These are phyloP conservation scores for Hippocampus kuda DNA, from an alignment of 2,797 vertebrate genomes.

Conservation along the genomic window DNA sequence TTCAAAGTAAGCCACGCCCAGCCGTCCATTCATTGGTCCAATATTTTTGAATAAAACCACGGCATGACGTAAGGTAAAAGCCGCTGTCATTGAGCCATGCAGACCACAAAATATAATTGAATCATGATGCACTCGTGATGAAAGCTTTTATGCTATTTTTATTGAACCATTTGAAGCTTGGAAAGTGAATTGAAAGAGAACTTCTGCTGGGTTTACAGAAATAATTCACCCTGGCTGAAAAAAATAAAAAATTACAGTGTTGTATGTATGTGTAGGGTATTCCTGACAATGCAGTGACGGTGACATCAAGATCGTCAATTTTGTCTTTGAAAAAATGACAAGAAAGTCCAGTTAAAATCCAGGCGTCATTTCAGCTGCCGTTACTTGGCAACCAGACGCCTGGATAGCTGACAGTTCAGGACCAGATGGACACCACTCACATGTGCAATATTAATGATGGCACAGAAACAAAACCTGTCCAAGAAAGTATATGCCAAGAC, in stretches of 20 bases:
- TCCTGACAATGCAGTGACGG: neutral
- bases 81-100: neutral
- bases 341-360: neutral
- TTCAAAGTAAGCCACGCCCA: constrained; percentile 68
- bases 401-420: constrained; percentile 16
- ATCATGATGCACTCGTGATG: neutral
- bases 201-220: neutral
- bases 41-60: constrained; percentile 48
- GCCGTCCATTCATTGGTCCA: constrained; percentile 30
- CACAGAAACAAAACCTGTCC: constrained; percentile 38
- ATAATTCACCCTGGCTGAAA: neutral
- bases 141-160: neutral
- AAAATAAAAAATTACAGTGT: neutral
- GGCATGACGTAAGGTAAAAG: constrained; percentile 23
- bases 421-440: constrained; percentile 41
- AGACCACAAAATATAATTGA: neutral
- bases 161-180: neutral
- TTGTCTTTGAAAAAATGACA: neutral
- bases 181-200: neutral
- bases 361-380: constrained; percentile 1
- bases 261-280: neutral
- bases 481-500: constrained; percentile 37
- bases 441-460: constrained; percentile 62
- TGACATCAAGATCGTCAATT: neutral
- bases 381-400: constrained; percentile 51